phyloP scores from a whole-genome alignment of 2,888 invertebrate species.

The Embidobia sp. region DNA sequence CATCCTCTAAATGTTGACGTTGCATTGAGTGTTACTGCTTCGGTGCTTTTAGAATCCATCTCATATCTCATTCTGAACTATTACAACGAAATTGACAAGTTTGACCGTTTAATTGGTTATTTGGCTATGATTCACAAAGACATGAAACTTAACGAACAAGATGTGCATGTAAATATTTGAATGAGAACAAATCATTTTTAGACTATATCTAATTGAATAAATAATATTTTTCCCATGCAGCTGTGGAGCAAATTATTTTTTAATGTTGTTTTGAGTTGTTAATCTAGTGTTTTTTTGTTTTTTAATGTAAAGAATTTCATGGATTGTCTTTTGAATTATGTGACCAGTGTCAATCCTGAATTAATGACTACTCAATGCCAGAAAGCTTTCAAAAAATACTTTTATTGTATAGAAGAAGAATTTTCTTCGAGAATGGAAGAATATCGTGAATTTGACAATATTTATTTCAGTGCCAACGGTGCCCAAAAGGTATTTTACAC shows the following conservation, averaged over 20 bases:
- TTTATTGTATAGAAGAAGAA: slow-evolving; percentile 67
- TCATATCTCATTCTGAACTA: slow-evolving; percentile 72
- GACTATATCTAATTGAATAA: too few species aligned
- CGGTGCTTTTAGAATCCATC: slow-evolving; percentile 71
- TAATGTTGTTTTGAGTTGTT: too few species aligned
- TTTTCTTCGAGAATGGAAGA: slow-evolving; percentile 69
- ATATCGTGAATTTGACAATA: slow-evolving; percentile 64
- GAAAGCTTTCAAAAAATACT: slow-evolving; percentile 66
- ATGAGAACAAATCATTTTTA: too few species aligned
- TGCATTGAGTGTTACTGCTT: slow-evolving; percentile 67
- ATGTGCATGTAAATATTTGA: slow-evolving; percentile 68
- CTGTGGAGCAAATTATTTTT: too few species aligned
- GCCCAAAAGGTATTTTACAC: slow-evolving; percentile 13
- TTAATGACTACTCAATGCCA: slow-evolving; percentile 63
- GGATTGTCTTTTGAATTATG: slow-evolving; percentile 66
- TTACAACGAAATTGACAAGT: slow-evolving; percentile 68
- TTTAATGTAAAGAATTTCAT: slow-evolving; percentile 70
- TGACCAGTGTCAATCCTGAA: slow-evolving; percentile 66
- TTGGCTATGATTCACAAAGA: slow-evolving; percentile 75
- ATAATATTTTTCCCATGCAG: too few species aligned
- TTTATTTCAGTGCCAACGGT: slow-evolving; percentile 9
- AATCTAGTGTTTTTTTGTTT: slow-evolving; percentile 16
- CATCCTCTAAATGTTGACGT: slow-evolving; percentile 68
- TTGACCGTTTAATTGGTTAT: slow-evolving; percentile 70
- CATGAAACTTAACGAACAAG: slow-evolving; percentile 68